These are phyloP conservation scores for Campylorhamphus procurvoides DNA, from an alignment of 2,113 vertebrate species.

Conservation along the genomic window DNA sequence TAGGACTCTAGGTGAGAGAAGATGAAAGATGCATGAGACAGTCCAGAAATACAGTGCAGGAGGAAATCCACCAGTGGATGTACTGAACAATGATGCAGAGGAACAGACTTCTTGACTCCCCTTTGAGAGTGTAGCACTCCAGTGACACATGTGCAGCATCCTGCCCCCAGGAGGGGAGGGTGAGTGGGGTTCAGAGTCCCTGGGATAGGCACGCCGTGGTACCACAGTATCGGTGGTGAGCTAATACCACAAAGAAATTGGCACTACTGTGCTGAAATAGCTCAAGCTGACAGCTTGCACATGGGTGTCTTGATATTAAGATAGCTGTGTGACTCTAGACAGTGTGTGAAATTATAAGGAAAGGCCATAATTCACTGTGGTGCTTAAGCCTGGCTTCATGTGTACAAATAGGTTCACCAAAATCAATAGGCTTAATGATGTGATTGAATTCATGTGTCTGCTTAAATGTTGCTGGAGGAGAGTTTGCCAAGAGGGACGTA, in stretches of 20 bases:
- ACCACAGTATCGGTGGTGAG: neutral
- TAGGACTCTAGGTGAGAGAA: neutral
- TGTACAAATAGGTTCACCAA: neutral
- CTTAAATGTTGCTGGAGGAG: neutral
- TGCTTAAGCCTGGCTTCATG: neutral
- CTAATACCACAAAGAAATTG: neutral
- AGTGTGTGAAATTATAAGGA: neutral
- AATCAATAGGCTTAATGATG: neutral
- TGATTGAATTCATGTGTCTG: neutral
- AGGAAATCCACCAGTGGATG: neutral
- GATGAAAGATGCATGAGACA: accelerated
- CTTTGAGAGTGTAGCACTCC: neutral
- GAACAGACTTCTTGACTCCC: neutral
- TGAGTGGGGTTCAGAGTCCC: neutral
- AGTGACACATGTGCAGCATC: neutral
- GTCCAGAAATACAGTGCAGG: neutral
- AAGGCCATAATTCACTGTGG: neutral
- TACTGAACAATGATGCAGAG: neutral
- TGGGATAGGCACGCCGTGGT: too few relatives aligned
- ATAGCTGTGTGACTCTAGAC: neutral
- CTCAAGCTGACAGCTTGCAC: neutral
- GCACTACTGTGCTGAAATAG: neutral
- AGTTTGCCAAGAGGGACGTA: neutral
- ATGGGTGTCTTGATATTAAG: neutral
- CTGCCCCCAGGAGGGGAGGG: neutral